A percentile compares a stretch with the other conserved stretches of the same genome.
Evolutionary conservation across 2,797 vertebrate species (phyloP).

Genomic region (Artibeus jamaicensis): DNA sequence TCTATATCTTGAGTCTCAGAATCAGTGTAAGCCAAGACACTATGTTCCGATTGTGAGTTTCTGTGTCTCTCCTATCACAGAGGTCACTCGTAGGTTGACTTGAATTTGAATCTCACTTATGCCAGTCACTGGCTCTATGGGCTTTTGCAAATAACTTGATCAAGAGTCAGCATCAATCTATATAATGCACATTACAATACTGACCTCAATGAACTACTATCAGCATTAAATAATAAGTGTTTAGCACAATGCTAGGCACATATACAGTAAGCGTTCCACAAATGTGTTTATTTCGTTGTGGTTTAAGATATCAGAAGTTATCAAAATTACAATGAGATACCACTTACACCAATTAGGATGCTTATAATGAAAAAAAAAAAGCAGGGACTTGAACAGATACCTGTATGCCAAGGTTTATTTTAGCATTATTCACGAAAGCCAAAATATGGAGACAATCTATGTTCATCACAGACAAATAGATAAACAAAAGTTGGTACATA

Average conservation of each 20-base stretch:
- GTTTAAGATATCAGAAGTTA: background rate
- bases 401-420: background rate
- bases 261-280: background rate
- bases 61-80: background rate
- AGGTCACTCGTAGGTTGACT: background rate
- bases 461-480: background rate
- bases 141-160: background rate
- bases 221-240: background rate
- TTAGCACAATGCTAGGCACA: background rate
- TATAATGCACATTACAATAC: background rate
- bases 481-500: background rate
- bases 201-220: background rate
- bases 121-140: background rate
- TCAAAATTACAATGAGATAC: background rate
- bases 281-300: background rate
- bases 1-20: background rate
- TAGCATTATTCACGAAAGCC: background rate
- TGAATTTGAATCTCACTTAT: background rate
- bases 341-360: background rate
- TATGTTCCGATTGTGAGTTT: background rate
- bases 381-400: background rate
- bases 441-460: background rate
- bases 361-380: background rate
- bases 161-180: background rate
- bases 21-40: background rate